A percentile compares a stretch with the other conserved stretches of the same genome.
Conservation (phyloP, 2,888 invertebrate genomes). For the Megamerina dolium region DNA sequence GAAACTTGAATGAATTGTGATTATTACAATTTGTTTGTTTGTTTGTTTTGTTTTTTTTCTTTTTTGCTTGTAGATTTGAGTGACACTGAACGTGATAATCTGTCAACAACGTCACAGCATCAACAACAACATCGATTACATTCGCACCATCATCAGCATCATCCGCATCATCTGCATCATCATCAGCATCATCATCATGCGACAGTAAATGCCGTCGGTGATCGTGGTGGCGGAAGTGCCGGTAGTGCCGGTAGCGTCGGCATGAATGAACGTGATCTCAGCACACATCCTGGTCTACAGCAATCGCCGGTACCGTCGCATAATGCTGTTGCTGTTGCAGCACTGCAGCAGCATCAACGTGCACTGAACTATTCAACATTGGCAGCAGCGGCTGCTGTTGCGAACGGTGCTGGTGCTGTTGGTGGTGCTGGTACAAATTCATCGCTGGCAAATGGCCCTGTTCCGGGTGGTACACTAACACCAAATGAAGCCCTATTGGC, state of each 20-base stretch:
- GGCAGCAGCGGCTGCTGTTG: constrained; percentile 59
- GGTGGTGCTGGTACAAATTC: constrained; percentile 27
- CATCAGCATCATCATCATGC: constrained; percentile 29
- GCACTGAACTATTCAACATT: constrained; percentile 78
- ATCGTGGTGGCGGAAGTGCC: constrained; percentile 53
- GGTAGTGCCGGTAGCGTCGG: constrained; percentile 28
- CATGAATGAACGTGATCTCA: constrained; percentile 60
- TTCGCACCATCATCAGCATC: constrained; percentile 25
- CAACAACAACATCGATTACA: constrained; percentile 29
- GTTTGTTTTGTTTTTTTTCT: constrained; percentile 4
- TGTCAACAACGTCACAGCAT: constrained; percentile 40
- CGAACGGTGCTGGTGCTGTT: constrained; percentile 33
- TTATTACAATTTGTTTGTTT: constrained; percentile 9
- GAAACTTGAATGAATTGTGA: no score
- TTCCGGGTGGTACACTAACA: constrained; percentile 37
- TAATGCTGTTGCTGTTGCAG: constrained; percentile 33
- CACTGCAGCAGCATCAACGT: constrained; percentile 52
- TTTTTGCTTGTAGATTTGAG: constrained; percentile 34
- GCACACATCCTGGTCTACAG: constrained; percentile 56
- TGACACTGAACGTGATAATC: constrained; percentile 47
- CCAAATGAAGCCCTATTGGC: constrained; percentile 41
- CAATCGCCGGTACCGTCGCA: constrained; percentile 23
- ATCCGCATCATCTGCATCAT: constrained; percentile 18
- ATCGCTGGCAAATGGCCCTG: constrained; percentile 40
- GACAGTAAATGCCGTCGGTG: constrained; percentile 55